Percentiles rank a stretch among this genome's conserved stretches.
Conservation (phyloP, 2,888 invertebrate genomes). For the Sympetrum striolatum region DNA sequence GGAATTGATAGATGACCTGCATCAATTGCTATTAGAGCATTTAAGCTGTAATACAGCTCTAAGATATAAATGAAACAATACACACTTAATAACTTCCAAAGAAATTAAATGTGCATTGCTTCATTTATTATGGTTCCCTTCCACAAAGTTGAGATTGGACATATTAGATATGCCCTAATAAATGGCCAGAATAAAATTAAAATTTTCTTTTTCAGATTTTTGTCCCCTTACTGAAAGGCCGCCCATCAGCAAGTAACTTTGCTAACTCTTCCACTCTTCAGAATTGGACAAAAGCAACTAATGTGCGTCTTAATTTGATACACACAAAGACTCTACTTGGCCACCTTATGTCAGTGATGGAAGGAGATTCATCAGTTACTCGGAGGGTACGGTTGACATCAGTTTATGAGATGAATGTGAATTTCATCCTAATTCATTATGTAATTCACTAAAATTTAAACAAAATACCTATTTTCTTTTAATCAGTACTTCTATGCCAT, state of each 20-base stretch:
- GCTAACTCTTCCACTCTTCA: conserved; percentile 91
- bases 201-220: conserved; percentile 73
- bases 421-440: not conserved
- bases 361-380: conserved; percentile 96
- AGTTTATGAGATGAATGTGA: not conserved
- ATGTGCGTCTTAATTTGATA: conserved; percentile 87
- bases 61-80: too few relatives aligned
- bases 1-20: too few relatives aligned
- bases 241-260: conserved; percentile 93
- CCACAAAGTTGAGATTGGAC: too few relatives aligned
- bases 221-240: conserved; percentile 86
- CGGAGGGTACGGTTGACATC: conserved; percentile 71
- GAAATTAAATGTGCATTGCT: too few relatives aligned
- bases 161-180: too few relatives aligned
- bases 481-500: conserved; percentile 97
- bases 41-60: too few relatives aligned
- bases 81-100: too few relatives aligned
- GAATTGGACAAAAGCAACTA: conserved; percentile 97
- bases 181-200: too few relatives aligned
- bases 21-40: too few relatives aligned
- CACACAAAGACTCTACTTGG: conserved; percentile 94
- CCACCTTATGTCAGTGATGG: conserved; percentile 94
- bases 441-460: not conserved
- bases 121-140: too few relatives aligned
- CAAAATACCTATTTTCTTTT: conserved; percentile 45